Evolutionary conservation across 2,888 invertebrate species (phyloP).

Genomic region (Trisateles emortualis): DNA sequence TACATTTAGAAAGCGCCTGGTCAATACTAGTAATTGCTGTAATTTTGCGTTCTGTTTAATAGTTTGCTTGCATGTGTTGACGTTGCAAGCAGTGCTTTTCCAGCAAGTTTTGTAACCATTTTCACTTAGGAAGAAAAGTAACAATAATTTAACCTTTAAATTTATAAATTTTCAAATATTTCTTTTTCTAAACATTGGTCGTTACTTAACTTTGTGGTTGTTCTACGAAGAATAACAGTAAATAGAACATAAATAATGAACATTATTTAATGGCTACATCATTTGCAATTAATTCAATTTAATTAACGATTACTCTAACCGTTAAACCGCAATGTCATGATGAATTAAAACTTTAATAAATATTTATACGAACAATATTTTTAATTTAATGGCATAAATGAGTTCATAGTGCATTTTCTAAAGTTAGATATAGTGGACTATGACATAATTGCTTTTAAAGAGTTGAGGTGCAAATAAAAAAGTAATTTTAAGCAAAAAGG

Average conservation of each 20-base stretch:
- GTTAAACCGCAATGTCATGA: conserved; percentile 5
- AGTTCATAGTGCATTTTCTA: conserved; percentile 19
- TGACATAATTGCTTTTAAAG: conserved; percentile 12
- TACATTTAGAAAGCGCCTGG: conserved; percentile 50
- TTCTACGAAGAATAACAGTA: neutral
- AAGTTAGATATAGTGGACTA: conserved; percentile 4
- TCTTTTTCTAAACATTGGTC: too few species aligned
- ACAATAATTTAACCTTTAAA: too few species aligned
- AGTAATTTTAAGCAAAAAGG: neutral
- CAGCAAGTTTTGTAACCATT: conserved; percentile 15
- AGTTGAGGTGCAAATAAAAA: conserved; percentile 16
- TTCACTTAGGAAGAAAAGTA: conserved; percentile 23
- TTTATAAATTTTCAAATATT: too few species aligned
- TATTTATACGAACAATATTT: neutral
- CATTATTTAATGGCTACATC: neutral
- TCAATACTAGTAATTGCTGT: conserved; percentile 48
- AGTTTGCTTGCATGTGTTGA: conserved; percentile 40
- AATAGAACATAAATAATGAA: neutral
- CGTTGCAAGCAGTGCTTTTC: conserved; percentile 25
- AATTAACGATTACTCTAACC: neutral
- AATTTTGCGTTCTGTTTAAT: conserved; percentile 47
- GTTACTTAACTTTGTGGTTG: too few species aligned
- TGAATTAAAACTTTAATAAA: conserved; percentile 4
- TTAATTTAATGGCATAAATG: conserved; percentile 6
- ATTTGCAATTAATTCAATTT: conserved; percentile 9